Conservation (phyloP, 2,888 invertebrate species). For the Sinopyrophorus schimmeli region DNA sequence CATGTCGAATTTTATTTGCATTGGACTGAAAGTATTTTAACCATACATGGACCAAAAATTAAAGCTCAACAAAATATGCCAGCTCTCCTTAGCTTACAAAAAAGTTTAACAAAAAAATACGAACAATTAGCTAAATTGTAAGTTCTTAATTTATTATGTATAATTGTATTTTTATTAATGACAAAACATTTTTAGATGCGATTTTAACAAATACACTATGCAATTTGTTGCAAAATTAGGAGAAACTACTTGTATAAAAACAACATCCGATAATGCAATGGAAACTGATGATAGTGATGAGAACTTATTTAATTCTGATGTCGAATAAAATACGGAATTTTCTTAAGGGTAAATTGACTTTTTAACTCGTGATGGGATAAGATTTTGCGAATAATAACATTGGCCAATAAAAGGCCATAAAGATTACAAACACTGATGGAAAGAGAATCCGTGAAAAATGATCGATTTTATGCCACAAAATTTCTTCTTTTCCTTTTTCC, state of each 20-base stretch:
- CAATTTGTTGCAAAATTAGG: constrained; percentile 61
- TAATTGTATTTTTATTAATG: constrained; percentile 4
- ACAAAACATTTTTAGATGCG: constrained; percentile 66
- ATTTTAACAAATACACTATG: constrained; percentile 86
- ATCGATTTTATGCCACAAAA: constrained; percentile 80
- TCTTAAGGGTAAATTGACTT: neutral
- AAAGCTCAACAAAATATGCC: constrained; percentile 64
- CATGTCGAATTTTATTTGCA: constrained; percentile 88
- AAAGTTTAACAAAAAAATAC: constrained; percentile 76
- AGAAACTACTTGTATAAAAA: constrained; percentile 56
- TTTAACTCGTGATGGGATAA: constrained; percentile 13
- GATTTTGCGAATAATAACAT: constrained; percentile 62
- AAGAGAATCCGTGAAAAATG: constrained; percentile 75
- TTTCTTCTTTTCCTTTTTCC: constrained; percentile 70
- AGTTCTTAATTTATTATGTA: constrained; percentile 51
- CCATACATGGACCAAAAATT: constrained; percentile 63
- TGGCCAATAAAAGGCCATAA: constrained; percentile 79
- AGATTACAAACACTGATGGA: constrained; percentile 76
- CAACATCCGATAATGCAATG: constrained; percentile 41
- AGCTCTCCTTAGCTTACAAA: constrained; percentile 74
- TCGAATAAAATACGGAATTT: constrained; percentile 7
- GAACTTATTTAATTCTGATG: constrained; percentile 23
- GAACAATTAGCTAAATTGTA: constrained; percentile 84
- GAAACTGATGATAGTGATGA: constrained; percentile 39
- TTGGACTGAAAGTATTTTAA: constrained; percentile 76